These are phyloP conservation scores for Yponomeuta evonymella DNA, from an alignment of 2,888 invertebrate species.

Conservation along the genomic window DNA sequence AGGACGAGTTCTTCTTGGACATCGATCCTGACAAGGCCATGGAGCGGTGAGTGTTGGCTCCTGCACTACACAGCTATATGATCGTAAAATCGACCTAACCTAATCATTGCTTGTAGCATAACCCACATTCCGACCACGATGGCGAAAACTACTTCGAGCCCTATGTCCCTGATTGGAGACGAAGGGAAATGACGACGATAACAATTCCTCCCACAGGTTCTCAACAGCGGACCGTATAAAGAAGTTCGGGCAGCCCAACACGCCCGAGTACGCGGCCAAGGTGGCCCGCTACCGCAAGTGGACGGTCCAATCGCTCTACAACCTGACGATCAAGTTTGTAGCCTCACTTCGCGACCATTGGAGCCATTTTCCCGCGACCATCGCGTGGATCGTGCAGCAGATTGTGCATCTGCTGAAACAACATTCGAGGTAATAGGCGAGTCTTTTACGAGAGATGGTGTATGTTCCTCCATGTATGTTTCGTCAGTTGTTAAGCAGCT, in stretches of 20 bases:
- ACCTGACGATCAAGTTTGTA: constrained; percentile 88
- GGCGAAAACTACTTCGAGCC: too few relatives aligned
- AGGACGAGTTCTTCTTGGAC: constrained; percentile 93
- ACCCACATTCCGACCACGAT: too few relatives aligned
- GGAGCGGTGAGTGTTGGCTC: constrained; percentile 69
- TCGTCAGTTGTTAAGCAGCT: too few relatives aligned
- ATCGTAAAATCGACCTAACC: too few relatives aligned
- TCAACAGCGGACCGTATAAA: constrained; percentile 70
- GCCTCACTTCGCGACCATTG: constrained; percentile 88
- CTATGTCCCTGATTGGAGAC: too few relatives aligned
- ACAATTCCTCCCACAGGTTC: constrained; percentile 38
- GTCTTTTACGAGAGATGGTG: neutral
- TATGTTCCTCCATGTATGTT: neutral
- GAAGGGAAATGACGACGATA: neutral
- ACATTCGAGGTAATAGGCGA: constrained; percentile 48
- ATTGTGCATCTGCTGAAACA: constrained; percentile 78
- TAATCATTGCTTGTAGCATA: too few relatives aligned
- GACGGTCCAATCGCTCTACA: constrained; percentile 86
- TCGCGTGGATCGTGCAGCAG: constrained; percentile 94
- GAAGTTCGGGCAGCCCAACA: constrained; percentile 87
- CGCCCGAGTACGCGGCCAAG: constrained; percentile 82
- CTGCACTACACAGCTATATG: neutral
- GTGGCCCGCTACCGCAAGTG: constrained; percentile 86
- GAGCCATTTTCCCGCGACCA: constrained; percentile 91
- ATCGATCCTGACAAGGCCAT: constrained; percentile 91